Percentiles rank a stretch among this genome's conserved stretches.
These are phyloP conservation scores for Parazoanthus atlanticus DNA, from an alignment of 92 coral and sea anemone species.

Conservation along the genomic window DNA sequence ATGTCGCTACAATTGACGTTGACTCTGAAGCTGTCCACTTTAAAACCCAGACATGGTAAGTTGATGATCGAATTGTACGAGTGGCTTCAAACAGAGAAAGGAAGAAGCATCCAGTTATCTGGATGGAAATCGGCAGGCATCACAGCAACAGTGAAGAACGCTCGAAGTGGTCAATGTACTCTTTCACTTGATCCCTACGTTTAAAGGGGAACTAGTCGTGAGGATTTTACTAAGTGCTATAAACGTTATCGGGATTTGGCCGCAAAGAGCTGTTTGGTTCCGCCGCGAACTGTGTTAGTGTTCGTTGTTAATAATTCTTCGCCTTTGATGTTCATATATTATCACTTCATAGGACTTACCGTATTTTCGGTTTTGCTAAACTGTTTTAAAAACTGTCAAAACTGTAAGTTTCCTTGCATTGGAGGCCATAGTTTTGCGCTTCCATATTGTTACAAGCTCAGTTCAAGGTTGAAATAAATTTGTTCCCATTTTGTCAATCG, in stretches of 20 bases:
- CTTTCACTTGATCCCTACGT: constrained; percentile 42
- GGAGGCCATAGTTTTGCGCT: not conserved
- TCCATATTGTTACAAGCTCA: not conserved
- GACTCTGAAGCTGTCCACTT: constrained; percentile 65
- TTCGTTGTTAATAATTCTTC: no score
- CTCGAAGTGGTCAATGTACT: constrained; percentile 33
- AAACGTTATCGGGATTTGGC: not conserved
- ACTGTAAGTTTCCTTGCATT: no score
- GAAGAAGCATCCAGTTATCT: constrained; percentile 45
- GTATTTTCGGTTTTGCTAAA: not conserved
- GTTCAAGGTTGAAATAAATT: not conserved
- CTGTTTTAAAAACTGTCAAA: not conserved
- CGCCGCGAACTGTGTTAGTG: no score
- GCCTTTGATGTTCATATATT: not conserved
- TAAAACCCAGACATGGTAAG: constrained; percentile 64
- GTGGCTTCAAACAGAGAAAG: constrained; percentile 60
- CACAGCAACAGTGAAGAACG: constrained; percentile 38
- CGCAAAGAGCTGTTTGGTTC: not conserved
- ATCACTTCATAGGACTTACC: not conserved
- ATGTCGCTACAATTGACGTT: constrained; percentile 67
- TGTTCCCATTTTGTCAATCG: no score
- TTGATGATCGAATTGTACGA: constrained; percentile 58
- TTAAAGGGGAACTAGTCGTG: no score
- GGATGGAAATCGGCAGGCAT: constrained; percentile 59
- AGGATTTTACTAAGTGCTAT: not conserved